Evolutionary conservation across 2,797 vertebrate species (phyloP).

Genomic region (Microchirus variegatus): DNA sequence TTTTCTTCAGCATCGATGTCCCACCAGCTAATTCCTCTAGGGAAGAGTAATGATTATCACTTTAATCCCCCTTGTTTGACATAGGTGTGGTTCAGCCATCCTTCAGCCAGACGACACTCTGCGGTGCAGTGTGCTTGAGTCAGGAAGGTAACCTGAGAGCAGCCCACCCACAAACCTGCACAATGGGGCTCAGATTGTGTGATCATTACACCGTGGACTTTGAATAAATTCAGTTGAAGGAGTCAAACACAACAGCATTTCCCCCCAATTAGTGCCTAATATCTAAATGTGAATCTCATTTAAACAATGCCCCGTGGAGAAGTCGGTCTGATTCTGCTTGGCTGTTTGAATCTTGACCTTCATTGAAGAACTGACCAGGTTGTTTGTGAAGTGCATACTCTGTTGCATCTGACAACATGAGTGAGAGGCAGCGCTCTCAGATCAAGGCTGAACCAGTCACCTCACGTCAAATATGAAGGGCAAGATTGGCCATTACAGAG

Average conservation of each 20-base stretch:
- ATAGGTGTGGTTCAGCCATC: constrained; percentile 63
- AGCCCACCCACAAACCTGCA: constrained; percentile 41
- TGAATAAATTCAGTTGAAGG: constrained; percentile 63
- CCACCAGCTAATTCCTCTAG: constrained; percentile 74
- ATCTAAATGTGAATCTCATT: constrained; percentile 57
- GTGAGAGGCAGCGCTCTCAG: constrained; percentile 74
- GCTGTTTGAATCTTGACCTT: constrained; percentile 75
- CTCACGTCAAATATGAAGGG: constrained; percentile 84
- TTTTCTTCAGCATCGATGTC: constrained; percentile 74
- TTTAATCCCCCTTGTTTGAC: constrained; percentile 78
- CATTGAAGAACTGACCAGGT: constrained; percentile 78
- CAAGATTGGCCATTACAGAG: constrained; percentile 78
- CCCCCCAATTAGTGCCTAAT: constrained; percentile 63
- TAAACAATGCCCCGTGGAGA: constrained; percentile 63
- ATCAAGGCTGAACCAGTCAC: constrained; percentile 85
- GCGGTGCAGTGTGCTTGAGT: constrained; percentile 43
- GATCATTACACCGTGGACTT: constrained; percentile 52
- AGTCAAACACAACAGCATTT: constrained; percentile 46
- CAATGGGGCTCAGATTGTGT: constrained; percentile 46
- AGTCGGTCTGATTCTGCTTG: constrained; percentile 38
- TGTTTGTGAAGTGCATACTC: constrained; percentile 76
- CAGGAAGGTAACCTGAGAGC: constrained; percentile 56
- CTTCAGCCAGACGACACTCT: constrained; percentile 63
- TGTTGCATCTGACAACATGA: constrained; percentile 76
- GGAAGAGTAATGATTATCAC: constrained; percentile 78